phyloP scores from a whole-genome alignment of 92 coral and sea anemone species.

The Porites evermanni region DNA sequence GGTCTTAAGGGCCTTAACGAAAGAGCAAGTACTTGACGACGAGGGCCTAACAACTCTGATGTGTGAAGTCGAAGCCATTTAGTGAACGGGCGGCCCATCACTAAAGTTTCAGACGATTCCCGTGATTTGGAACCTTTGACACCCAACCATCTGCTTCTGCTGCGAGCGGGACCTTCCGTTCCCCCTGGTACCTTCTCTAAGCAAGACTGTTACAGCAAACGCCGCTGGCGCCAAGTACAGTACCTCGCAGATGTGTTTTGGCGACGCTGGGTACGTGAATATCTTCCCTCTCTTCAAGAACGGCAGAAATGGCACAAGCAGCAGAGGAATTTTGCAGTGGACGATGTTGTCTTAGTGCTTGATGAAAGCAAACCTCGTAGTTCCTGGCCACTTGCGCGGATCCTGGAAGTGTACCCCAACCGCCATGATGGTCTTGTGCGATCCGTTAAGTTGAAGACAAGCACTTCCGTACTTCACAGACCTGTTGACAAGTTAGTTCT shows the following conservation, averaged over 20 bases:
- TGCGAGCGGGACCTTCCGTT: background rate
- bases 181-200: no score
- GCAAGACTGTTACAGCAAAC: constrained; percentile 5
- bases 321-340: constrained; percentile 3
- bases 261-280: constrained; percentile 66
- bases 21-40: no score
- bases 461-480: constrained; percentile 41
- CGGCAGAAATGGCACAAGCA: constrained; percentile 2
- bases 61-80: no score
- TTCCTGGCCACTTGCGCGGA: background rate
- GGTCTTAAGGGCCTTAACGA: no score
- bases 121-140: no score
- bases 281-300: constrained; percentile 64
- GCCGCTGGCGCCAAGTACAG: constrained; percentile 22
- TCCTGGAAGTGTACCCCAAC: constrained; percentile 49
- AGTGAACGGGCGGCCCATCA: no score
- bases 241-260: constrained; percentile 57
- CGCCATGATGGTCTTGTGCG: constrained; percentile 48
- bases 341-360: background rate
- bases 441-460: constrained; percentile 62
- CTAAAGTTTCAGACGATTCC: no score
- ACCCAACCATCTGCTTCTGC: no score
- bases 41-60: no score
- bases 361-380: background rate
- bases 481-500: constrained; percentile 65